Percentiles rank a stretch among this genome's conserved stretches.
These are phyloP conservation scores for Verasper variegatus DNA, from an alignment of 2,113 vertebrate species.

Conservation along the genomic window DNA sequence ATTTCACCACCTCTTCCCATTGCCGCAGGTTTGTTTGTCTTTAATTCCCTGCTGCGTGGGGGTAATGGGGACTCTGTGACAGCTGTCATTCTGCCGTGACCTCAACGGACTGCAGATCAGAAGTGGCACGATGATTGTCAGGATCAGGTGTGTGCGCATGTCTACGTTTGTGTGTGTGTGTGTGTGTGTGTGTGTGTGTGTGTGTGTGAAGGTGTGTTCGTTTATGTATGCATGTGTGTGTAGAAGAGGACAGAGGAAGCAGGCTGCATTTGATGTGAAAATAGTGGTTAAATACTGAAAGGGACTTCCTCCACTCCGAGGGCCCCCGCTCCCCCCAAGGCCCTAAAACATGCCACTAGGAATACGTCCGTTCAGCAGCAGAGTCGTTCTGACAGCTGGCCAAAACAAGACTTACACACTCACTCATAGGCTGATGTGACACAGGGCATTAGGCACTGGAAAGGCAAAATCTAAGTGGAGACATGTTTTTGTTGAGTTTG, in stretches of 20 bases:
- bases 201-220: slow-evolving; percentile 14
- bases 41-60: slow-evolving; percentile 80
- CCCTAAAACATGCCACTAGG: slow-evolving; percentile 74
- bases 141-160: slow-evolving; percentile 70
- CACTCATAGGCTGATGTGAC: slow-evolving; percentile 74
- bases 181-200: slow-evolving; percentile 8
- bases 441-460: slow-evolving; percentile 61
- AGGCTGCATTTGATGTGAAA: slow-evolving; percentile 70
- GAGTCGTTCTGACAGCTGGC: slow-evolving; percentile 79
- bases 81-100: slow-evolving; percentile 84
- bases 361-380: slow-evolving; percentile 71
- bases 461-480: slow-evolving; percentile 53
- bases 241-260: background rate
- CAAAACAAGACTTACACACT: slow-evolving; percentile 77
- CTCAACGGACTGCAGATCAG: slow-evolving; percentile 76
- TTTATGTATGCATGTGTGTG: slow-evolving; percentile 17
- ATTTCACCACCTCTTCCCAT: slow-evolving; percentile 67
- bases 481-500: slow-evolving; percentile 25
- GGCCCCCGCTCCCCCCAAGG: slow-evolving; percentile 47
- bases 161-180: slow-evolving; percentile 19
- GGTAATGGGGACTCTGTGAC: slow-evolving; percentile 81
- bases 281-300: slow-evolving; percentile 75
- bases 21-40: slow-evolving; percentile 82
- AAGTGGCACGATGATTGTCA: slow-evolving; percentile 81
- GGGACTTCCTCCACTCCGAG: slow-evolving; percentile 70